Evolutionary conservation across 2,888 invertebrate genomes (phyloP).

Genomic region (Sphaerolaimus hirsutus): DNA sequence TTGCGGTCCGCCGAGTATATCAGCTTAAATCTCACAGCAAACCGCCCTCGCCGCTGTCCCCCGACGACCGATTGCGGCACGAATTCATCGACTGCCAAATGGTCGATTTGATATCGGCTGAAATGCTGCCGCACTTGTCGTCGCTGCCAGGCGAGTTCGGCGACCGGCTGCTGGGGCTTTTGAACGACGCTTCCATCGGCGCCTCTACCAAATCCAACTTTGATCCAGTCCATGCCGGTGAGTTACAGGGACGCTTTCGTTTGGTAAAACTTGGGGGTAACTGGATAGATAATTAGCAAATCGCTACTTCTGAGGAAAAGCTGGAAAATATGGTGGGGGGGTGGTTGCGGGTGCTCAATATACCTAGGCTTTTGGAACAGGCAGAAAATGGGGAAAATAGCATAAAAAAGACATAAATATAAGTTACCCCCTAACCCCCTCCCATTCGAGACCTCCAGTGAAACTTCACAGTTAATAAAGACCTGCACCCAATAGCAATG

Average conservation of each 20-base stretch:
- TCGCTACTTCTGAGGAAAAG: no score
- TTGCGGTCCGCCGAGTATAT: no score
- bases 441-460: no score
- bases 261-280: neutral
- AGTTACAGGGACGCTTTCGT: neutral
- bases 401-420: no score
- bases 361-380: no score
- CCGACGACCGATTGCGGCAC: conserved; percentile 20
- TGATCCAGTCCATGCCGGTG: neutral
- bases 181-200: conserved; percentile 56
- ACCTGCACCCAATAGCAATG: no score
- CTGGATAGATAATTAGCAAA: neutral
- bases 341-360: no score
- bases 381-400: no score
- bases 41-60: conserved; percentile 10
- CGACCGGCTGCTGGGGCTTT: conserved; percentile 51
- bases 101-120: conserved; percentile 52
- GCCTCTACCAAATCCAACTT: conserved; percentile 9
- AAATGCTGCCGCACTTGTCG: conserved; percentile 53
- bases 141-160: conserved; percentile 55
- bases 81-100: conserved; percentile 31
- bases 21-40: no score
- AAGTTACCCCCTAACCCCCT: no score
- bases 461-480: no score
- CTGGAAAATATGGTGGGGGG: no score